A percentile compares a stretch with the other conserved stretches of the same genome.
These are phyloP conservation scores for Glyphotaelius pellucidus DNA, from an alignment of 2,888 invertebrate genomes.

Conservation along the genomic window DNA sequence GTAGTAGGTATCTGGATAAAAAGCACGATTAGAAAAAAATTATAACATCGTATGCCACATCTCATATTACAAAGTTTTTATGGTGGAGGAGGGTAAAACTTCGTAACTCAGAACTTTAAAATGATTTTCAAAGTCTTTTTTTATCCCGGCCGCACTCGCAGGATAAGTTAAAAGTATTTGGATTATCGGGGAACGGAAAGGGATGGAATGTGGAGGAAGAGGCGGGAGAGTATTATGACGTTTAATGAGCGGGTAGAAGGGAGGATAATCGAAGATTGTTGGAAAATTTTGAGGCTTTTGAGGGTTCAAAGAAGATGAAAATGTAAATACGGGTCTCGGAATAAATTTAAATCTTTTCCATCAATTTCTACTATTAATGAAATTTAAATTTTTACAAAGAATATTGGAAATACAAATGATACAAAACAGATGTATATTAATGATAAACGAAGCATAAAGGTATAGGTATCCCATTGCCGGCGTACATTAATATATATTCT, in stretches of 20 bases:
- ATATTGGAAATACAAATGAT: background rate
- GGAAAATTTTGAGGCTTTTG: background rate
- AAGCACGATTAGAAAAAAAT: background rate
- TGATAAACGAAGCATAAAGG: too few relatives aligned
- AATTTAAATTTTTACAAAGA: background rate
- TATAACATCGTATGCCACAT: background rate
- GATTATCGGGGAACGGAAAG: background rate
- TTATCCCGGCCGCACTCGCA: background rate
- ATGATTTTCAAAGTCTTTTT: background rate
- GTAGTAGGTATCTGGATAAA: too few relatives aligned
- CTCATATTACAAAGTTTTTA: background rate
- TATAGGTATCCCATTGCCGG: too few relatives aligned
- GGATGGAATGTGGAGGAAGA: background rate
- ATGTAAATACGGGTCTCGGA: background rate
- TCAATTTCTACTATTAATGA: background rate
- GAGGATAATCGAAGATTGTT: background rate
- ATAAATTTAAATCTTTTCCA: background rate
- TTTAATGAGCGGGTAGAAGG: background rate
- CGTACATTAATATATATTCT: too few relatives aligned
- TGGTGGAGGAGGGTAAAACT: background rate
- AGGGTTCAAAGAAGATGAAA: background rate
- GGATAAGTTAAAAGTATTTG: background rate
- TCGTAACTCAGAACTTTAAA: background rate
- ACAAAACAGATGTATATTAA: too few relatives aligned
- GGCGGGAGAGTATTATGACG: background rate